Evolutionary conservation across 2,888 invertebrate genomes (phyloP).

Genomic region (Camponotus fellah): DNA sequence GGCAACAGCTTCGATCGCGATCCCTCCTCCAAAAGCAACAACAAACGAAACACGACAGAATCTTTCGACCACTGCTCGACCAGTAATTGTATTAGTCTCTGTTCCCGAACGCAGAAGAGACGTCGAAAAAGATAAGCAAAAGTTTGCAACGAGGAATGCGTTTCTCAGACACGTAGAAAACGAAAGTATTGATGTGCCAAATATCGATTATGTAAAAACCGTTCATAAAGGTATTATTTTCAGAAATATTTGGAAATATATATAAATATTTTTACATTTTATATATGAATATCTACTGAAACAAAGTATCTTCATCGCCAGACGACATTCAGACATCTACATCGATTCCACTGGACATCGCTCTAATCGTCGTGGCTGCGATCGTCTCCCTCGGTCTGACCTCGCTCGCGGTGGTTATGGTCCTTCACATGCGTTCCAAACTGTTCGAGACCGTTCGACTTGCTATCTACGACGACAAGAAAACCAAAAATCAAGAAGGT

Average conservation of each 20-base stretch:
- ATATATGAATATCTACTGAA: background rate
- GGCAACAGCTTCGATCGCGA: slow-evolving; percentile 21
- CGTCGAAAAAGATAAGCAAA: slow-evolving; percentile 55
- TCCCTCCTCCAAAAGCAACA: slow-evolving; percentile 25
- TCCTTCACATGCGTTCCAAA: slow-evolving; percentile 81
- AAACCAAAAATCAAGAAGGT: slow-evolving; percentile 69
- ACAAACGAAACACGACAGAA: slow-evolving; percentile 23
- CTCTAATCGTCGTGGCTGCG: slow-evolving; percentile 81
- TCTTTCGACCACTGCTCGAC: slow-evolving; percentile 63
- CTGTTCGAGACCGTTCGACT: slow-evolving; percentile 82
- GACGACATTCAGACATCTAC: slow-evolving; percentile 72
- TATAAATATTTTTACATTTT: background rate
- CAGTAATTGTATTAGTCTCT: slow-evolving; percentile 71
- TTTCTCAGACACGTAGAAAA: slow-evolving; percentile 53
- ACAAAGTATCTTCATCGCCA: slow-evolving; percentile 25
- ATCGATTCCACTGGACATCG: slow-evolving; percentile 80
- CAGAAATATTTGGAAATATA: background rate
- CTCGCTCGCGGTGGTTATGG: slow-evolving; percentile 80
- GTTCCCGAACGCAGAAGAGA: slow-evolving; percentile 67
- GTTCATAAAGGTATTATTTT: slow-evolving; percentile 73
- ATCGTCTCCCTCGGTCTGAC: slow-evolving; percentile 82
- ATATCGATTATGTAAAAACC: slow-evolving; percentile 78
- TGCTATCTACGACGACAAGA: slow-evolving; percentile 81
- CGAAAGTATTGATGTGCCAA: slow-evolving; percentile 62
- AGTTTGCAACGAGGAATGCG: slow-evolving; percentile 61